Evolutionary conservation across 2,888 invertebrate species (phyloP).

Genomic region (Drosophila niveifrons): DNA sequence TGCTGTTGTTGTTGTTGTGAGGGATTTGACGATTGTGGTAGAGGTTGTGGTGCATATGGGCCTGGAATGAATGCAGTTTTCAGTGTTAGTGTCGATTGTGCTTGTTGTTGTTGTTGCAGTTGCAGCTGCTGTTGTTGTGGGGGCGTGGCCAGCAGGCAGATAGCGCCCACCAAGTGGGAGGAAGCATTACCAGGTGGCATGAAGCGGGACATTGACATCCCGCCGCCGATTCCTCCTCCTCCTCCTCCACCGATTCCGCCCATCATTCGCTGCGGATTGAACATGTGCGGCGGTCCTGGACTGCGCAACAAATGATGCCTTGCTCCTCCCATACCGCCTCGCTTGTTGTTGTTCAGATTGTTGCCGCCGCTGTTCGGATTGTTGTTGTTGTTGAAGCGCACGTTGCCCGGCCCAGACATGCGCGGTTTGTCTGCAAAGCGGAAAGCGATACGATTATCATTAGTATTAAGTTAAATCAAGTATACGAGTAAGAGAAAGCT

Average conservation of each 20-base stretch:
- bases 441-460: not conserved
- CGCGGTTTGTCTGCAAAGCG: slow-evolving; percentile 72
- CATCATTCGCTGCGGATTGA: slow-evolving; percentile 60
- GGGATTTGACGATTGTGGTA: slow-evolving; percentile 52
- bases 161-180: not conserved
- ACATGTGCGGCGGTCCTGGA: slow-evolving; percentile 67
- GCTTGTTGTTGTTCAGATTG: slow-evolving; percentile 30
- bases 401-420: slow-evolving; percentile 49
- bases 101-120: slow-evolving; percentile 55
- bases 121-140: slow-evolving; percentile 29
- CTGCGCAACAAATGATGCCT: slow-evolving; percentile 77
- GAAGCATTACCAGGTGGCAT: slow-evolving; percentile 78
- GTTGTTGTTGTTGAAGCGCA: slow-evolving; percentile 56
- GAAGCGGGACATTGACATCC: slow-evolving; percentile 72
- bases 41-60: slow-evolving; percentile 76
- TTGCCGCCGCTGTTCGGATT: slow-evolving; percentile 43
- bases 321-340: slow-evolving; percentile 44
- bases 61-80: slow-evolving; percentile 83
- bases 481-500: no score
- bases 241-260: slow-evolving; percentile 5
- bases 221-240: slow-evolving; percentile 34
- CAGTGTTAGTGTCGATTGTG: slow-evolving; percentile 58
- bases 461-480: no score
- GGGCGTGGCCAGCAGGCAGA: not conserved
- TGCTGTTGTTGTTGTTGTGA: slow-evolving; percentile 55